Evolutionary conservation across 2,797 vertebrate genomes (phyloP).

Genomic region (Gouania willdenowi): DNA sequence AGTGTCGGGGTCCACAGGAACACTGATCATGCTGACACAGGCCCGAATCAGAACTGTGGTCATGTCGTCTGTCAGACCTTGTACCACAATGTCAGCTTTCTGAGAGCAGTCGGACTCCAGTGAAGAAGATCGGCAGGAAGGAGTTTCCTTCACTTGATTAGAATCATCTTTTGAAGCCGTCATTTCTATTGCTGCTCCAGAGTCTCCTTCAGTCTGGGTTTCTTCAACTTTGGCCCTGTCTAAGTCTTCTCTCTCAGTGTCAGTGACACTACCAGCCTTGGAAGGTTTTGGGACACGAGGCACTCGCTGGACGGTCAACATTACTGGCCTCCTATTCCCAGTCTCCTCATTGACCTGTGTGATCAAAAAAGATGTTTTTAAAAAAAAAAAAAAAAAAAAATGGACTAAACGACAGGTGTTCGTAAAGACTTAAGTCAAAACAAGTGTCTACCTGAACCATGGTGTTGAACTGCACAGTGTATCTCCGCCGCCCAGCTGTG

Average conservation of each 20-base stretch:
- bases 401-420: too few species aligned
- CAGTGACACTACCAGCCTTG: slow-evolving; percentile 79
- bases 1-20: slow-evolving; percentile 94
- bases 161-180: slow-evolving; percentile 72
- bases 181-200: slow-evolving; percentile 72
- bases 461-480: slow-evolving; percentile 95
- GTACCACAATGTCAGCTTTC: slow-evolving; percentile 79
- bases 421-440: too few species aligned
- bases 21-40: slow-evolving; percentile 95
- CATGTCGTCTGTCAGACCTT: slow-evolving; percentile 89
- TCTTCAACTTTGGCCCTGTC: slow-evolving; percentile 74
- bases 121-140: slow-evolving; percentile 43
- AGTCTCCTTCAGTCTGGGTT: slow-evolving; percentile 61
- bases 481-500: slow-evolving; percentile 92
- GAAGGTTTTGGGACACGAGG: slow-evolving; percentile 80
- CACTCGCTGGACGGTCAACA: slow-evolving; percentile 88
- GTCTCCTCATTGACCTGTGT: slow-evolving; percentile 95
- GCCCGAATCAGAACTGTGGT: slow-evolving; percentile 89
- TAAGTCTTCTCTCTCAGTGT: slow-evolving; percentile 84
- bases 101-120: slow-evolving; percentile 47
- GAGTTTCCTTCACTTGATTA: slow-evolving; percentile 63
- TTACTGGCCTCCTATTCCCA: slow-evolving; percentile 90
- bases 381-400: not conserved
- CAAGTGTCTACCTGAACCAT: slow-evolving; percentile 89
- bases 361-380: slow-evolving; percentile 4